Percentiles rank a stretch among this genome's conserved stretches.
Conservation (phyloP, 1,140 invertebrate species). For the Camponotus floridanus region DNA sequence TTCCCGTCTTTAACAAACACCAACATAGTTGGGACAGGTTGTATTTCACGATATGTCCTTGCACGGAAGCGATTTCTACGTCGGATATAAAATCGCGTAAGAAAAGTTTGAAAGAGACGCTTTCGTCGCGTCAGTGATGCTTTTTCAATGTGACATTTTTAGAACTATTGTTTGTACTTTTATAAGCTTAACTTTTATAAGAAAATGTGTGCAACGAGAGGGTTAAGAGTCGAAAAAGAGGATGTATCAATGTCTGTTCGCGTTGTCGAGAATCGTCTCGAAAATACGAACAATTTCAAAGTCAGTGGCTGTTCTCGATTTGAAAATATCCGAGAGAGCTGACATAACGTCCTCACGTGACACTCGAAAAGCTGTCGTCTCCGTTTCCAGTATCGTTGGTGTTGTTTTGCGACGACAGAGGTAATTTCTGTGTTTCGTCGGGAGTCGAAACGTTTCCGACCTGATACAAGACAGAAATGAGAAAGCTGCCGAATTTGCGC, state of each 20-base stretch:
- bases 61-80: not conserved
- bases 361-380: constrained; percentile 19
- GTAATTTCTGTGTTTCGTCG: constrained; percentile 41
- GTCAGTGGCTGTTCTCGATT: constrained; percentile 26
- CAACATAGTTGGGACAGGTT: not conserved
- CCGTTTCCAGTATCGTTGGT: not conserved
- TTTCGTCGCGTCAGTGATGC: not conserved
- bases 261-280: constrained; percentile 5
- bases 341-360: not conserved
- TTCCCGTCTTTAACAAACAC: not conserved
- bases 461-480: constrained; percentile 26
- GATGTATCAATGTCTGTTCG: not conserved
- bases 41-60: constrained; percentile 44
- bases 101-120: constrained; percentile 8
- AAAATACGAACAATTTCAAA: constrained; percentile 16
- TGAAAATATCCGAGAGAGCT: constrained; percentile 32
- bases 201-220: constrained; percentile 8
- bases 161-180: constrained; percentile 17
- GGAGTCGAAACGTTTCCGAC: not conserved
- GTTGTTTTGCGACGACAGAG: constrained; percentile 19
- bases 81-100: not conserved
- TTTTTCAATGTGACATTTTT: constrained; percentile 38
- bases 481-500: constrained; percentile 27
- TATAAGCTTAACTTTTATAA: too few relatives aligned
- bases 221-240: constrained; percentile 20